Conservation (phyloP, 2,888 invertebrate genomes). For the Pseudococcus longispinus region DNA sequence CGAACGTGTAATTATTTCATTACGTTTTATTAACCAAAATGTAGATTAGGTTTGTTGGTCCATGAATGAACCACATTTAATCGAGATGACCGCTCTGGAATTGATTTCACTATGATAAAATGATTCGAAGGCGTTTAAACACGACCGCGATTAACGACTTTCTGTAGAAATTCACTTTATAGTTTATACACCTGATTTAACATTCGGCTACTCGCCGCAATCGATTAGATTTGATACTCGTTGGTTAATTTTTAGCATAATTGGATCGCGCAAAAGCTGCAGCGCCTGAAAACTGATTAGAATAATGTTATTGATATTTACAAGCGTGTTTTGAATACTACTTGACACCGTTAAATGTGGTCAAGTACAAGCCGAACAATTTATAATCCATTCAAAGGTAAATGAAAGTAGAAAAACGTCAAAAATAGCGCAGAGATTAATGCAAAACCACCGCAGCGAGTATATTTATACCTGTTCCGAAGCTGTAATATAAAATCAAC, state of each 20-base stretch:
- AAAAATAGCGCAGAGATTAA: not conserved
- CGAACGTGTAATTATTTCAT: not conserved
- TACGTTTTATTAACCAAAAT: not conserved
- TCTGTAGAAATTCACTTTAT: constrained; percentile 18
- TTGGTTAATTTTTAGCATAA: not conserved
- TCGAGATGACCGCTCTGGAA: constrained; percentile 20
- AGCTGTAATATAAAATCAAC: not conserved
- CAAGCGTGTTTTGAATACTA: not conserved
- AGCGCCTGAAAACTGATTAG: not conserved
- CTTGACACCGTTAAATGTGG: constrained; percentile 1
- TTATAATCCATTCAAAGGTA: not conserved
- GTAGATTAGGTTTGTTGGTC: not conserved
- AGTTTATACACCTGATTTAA: constrained; percentile 43
- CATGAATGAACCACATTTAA: constrained; percentile 12
- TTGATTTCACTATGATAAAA: constrained; percentile 3
- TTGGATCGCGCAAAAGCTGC: not conserved
- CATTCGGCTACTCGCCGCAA: not conserved
- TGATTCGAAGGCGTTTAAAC: not conserved
- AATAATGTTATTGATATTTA: not conserved
- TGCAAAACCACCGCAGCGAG: not conserved
- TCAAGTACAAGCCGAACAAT: not conserved
- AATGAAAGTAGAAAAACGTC: constrained; percentile 19
- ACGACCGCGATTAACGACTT: constrained; percentile 18
- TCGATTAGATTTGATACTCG: not conserved
- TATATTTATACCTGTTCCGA: not conserved